These are phyloP conservation scores for Macrosteles quadrilineatus DNA, from an alignment of 1,140 invertebrate genomes.

Conservation along the genomic window DNA sequence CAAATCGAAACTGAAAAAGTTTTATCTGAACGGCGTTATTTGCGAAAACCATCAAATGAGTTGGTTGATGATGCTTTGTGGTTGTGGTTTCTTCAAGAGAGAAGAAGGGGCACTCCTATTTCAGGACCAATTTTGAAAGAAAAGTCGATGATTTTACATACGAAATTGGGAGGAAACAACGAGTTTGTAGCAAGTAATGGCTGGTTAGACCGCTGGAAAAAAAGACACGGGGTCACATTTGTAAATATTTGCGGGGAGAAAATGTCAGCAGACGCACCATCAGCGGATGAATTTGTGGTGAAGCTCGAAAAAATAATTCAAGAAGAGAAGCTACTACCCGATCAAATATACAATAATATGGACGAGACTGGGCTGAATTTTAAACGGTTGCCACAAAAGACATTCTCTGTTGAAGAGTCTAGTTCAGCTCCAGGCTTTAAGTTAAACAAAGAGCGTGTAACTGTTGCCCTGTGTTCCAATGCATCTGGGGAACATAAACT, in stretches of 20 bases:
- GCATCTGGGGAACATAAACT: conserved; percentile 42
- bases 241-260: conserved; percentile 32
- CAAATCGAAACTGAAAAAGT: too few relatives aligned
- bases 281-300: not conserved
- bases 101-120: not conserved
- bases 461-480: conserved; percentile 40
- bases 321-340: conserved; percentile 30
- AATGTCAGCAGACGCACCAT: not conserved
- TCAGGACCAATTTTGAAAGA: not conserved
- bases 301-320: not conserved
- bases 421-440: not conserved
- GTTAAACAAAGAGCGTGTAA: conserved; percentile 21
- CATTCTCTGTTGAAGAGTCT: not conserved
- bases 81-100: not conserved
- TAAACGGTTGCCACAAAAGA: conserved; percentile 39
- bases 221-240: conserved; percentile 31
- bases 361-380: conserved; percentile 41
- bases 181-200: conserved; percentile 42
- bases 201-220: conserved; percentile 42
- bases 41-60: too few relatives aligned
- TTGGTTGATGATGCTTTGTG: too few relatives aligned
- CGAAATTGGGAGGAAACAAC: not conserved
- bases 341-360: conserved; percentile 5
- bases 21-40: too few relatives aligned
- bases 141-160: not conserved